Evolutionary conservation across 2,888 invertebrate species (phyloP).

Genomic region (Ctena decussata): DNA sequence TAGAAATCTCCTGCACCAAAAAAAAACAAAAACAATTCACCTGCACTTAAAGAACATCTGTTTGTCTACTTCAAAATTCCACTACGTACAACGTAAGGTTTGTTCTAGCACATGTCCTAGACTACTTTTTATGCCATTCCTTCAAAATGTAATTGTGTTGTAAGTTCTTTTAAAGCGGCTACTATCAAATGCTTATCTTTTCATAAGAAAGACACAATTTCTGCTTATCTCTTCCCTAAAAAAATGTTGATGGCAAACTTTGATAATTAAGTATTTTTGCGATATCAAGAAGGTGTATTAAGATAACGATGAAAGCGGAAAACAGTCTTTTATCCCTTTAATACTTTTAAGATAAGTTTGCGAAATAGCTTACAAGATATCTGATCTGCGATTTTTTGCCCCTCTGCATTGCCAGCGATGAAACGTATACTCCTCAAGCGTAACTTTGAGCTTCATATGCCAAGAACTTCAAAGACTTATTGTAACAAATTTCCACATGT

Average conservation of each 20-base stretch:
- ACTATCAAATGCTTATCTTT: not conserved
- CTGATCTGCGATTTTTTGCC: constrained; percentile 1
- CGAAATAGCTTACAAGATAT: constrained; percentile 8
- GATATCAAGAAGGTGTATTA: constrained; percentile 4
- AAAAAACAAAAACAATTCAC: too few species aligned
- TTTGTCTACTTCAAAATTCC: too few species aligned
- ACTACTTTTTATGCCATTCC: not conserved
- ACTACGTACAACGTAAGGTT: too few species aligned
- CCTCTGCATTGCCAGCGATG: constrained; percentile 5
- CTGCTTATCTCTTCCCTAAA: not conserved
- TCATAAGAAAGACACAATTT: constrained; percentile 14
- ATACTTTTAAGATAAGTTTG: constrained; percentile 16
- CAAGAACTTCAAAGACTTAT: not conserved
- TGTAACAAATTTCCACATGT: constrained; percentile 15
- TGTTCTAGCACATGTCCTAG: not conserved
- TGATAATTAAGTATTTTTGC: constrained; percentile 15
- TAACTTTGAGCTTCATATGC: constrained; percentile 3
- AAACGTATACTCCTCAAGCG: not conserved
- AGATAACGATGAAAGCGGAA: constrained; percentile 11
- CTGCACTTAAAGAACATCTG: too few species aligned
- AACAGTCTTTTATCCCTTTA: constrained; percentile 11
- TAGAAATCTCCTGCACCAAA: too few species aligned
- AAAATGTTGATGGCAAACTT: constrained; percentile 2
- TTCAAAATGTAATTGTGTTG: not conserved
- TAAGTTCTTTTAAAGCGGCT: not conserved